Base-by-base conservation (phyloP, 2,797 vertebrate genomes). In the Silurus aristotelis region DNA sequence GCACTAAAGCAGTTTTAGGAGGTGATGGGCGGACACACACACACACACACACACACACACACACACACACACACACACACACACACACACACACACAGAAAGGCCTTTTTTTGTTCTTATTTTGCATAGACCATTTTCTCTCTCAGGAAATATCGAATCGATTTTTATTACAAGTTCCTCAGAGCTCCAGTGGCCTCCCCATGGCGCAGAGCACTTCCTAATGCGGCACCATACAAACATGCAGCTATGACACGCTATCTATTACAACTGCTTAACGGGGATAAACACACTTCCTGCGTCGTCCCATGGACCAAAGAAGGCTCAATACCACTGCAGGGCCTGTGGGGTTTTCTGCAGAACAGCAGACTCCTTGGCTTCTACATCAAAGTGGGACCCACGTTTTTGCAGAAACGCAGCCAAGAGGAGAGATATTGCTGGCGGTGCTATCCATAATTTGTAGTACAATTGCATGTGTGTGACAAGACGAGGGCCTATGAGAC, bases 311-410 rank as follows among this genome's bases (percentile, higher is more conserved):
- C 78, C 83, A 83, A 46, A 82, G 63, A 76, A 56, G 61, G 67
- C 85, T 79, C 80, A 38, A 76, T 80, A 83, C 77, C 81, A 80
- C 85, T 84, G 31, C 38, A 60, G 80, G 83, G 84, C 83, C 81
- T 70, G 46, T 60, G 82, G 85, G 85, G 85, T 84, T 84, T 86
- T 83, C 80, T 80, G 22, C 48, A 80, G 38, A 64, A 77, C 82
- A 80, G 67, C 82, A 87, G 80, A 80, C 80, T 84, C 64, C 27
- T 71, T 86, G 82, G 85, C 88, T 87, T 78, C 83, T 75, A 89
- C 88, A 87, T 90, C 89, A 90, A 89, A 90, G 90, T 56, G 38
- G 82, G 82, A 83, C 78, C 70, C 83, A 79, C 66, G 77, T 80
- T 87, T 87, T 61, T 75, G 27, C 87, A 85, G 64, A 86, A 79